These are phyloP conservation scores for Tupaia chinensis DNA, from an alignment of 2,113 vertebrate species.

Conservation along the genomic window DNA sequence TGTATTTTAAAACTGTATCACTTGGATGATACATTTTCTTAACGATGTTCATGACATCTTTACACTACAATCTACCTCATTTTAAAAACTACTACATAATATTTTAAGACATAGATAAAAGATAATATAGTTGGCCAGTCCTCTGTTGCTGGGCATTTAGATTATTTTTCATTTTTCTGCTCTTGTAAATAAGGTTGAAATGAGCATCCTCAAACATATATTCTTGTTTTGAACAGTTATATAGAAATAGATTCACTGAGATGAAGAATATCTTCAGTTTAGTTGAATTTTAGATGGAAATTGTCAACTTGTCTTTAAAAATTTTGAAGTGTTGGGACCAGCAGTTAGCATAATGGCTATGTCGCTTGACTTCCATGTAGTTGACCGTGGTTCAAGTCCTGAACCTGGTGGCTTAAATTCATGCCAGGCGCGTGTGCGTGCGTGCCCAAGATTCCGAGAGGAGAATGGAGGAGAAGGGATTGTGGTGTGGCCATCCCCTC, in stretches of 20 bases:
- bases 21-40: constrained; percentile 2
- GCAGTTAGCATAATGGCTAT: no score
- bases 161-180: constrained; percentile 53
- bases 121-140: not conserved
- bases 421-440: no score
- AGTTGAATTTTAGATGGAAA: not conserved
- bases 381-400: no score
- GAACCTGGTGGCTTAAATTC: no score
- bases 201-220: not conserved
- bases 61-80: constrained; percentile 7
- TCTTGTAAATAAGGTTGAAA: constrained; percentile 47
- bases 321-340: not conserved
- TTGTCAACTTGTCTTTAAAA: not conserved
- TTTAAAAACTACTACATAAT: not conserved
- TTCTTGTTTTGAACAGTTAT: not conserved
- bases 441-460: no score
- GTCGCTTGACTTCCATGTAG: no score
- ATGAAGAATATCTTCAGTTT: constrained; percentile 10
- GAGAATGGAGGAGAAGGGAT: no score
- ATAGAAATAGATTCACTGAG: not conserved
- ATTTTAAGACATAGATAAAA: constrained; percentile 27
- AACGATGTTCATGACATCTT: constrained; percentile 2
- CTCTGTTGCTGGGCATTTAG: not conserved
- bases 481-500: no score
- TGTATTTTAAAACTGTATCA: not conserved